Conservation (phyloP, 2,113 vertebrate species). For the Tupaia tana region DNA sequence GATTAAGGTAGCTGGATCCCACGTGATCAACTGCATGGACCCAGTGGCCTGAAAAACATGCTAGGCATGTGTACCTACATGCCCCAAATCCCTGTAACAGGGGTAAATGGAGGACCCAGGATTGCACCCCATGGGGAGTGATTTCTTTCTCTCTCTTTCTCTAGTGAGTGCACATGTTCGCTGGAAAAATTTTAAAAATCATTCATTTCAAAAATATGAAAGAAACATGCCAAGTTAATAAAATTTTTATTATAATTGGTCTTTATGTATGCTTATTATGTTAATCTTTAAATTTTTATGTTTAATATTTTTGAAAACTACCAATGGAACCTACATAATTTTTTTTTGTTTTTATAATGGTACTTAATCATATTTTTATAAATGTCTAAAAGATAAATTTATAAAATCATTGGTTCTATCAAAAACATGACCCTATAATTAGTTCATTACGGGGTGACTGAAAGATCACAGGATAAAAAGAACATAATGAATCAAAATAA, state of each 20-base stretch:
- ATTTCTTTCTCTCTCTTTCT: too few species aligned
- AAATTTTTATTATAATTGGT: constrained; percentile 17
- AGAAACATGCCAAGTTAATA: not conserved
- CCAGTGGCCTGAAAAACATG: too few species aligned
- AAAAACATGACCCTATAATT: constrained; percentile 65
- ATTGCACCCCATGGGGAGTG: too few species aligned
- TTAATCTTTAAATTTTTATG: not conserved
- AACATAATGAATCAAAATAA: constrained; percentile 23
- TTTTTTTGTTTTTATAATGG: constrained; percentile 6
- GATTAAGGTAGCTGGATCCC: too few species aligned
- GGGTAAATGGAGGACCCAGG: too few species aligned
- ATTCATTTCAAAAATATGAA: not conserved
- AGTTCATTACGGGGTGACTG: constrained; percentile 55
- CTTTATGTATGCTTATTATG: not conserved
- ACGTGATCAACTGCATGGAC: too few species aligned
- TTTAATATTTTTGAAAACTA: not conserved
- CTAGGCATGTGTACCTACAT: too few species aligned
- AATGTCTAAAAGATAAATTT: constrained; percentile 47
- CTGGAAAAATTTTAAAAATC: too few species aligned
- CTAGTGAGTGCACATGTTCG: too few species aligned
- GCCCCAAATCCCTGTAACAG: too few species aligned
- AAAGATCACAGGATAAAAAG: not conserved
- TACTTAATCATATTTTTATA: constrained; percentile 57
- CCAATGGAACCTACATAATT: not conserved
- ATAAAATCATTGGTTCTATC: constrained; percentile 67